These are phyloP conservation scores for Cetonia aurata DNA, from an alignment of 2,888 invertebrate species.

Conservation along the genomic window DNA sequence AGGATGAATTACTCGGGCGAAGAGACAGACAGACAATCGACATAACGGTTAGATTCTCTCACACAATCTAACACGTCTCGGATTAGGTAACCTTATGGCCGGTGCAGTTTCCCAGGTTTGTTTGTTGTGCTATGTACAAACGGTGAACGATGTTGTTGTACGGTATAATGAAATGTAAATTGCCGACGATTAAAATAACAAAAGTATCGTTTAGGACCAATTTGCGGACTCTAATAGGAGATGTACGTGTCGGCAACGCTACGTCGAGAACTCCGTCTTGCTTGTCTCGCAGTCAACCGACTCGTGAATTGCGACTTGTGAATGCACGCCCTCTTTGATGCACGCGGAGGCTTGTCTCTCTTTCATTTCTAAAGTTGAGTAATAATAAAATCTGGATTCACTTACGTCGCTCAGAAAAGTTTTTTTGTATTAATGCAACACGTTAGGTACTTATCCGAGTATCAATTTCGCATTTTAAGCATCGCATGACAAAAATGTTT, in stretches of 20 bases:
- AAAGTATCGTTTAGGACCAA: conserved; percentile 31
- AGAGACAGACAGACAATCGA: not conserved
- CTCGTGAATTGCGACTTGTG: too few relatives aligned
- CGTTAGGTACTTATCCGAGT: too few relatives aligned
- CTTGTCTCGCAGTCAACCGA: too few relatives aligned
- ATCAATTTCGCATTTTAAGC: too few relatives aligned
- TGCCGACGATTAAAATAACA: conserved; percentile 36
- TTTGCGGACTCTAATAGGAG: conserved; percentile 1
- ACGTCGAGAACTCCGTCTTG: too few relatives aligned
- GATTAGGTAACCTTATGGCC: conserved; percentile 10
- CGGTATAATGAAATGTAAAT: conserved; percentile 34
- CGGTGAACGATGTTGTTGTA: not conserved
- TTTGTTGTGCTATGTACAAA: conserved; percentile 12
- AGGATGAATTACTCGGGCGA: not conserved
- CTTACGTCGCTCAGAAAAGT: too few relatives aligned
- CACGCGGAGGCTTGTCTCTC: too few relatives aligned
- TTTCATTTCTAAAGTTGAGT: too few relatives aligned
- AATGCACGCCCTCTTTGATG: too few relatives aligned
- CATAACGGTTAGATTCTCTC: not conserved
- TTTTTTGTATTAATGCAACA: too few relatives aligned
- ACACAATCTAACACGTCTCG: not conserved
- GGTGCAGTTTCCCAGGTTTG: conserved; percentile 27
- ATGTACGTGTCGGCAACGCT: not conserved
- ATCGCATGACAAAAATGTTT: too few relatives aligned
- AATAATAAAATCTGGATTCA: too few relatives aligned